Percentiles rank a stretch among this genome's conserved stretches.
Evolutionary conservation across 2,888 invertebrate genomes (phyloP).

Genomic region (Acronicta alni): DNA sequence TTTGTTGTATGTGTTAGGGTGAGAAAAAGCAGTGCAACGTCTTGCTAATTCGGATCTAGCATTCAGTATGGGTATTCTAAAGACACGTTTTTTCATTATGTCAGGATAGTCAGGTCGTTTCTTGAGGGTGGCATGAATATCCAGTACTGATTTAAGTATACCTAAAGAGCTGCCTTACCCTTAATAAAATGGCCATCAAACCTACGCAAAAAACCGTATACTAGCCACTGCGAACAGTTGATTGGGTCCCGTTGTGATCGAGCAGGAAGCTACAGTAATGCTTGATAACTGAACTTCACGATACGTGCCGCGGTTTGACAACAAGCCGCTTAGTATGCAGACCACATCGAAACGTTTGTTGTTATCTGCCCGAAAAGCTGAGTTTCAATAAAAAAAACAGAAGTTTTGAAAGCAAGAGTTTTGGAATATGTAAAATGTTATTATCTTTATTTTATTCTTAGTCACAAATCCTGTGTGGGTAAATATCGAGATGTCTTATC

Average conservation of each 20-base stretch:
- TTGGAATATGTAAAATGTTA: too few species aligned
- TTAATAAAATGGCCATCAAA: too few species aligned
- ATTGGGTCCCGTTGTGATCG: conserved; percentile 28
- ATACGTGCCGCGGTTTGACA: conserved; percentile 23
- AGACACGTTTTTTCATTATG: too few species aligned
- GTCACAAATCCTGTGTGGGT: neutral
- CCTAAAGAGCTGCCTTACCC: too few species aligned
- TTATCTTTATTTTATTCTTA: too few species aligned
- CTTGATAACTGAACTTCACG: conserved; percentile 28
- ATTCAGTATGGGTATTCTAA: too few species aligned
- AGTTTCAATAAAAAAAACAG: neutral
- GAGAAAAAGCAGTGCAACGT: too few species aligned
- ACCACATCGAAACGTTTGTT: conserved; percentile 16
- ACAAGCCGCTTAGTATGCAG: conserved; percentile 20
- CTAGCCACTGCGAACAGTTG: conserved; percentile 1
- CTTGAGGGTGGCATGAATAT: too few species aligned
- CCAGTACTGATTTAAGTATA: too few species aligned
- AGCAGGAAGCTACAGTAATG: conserved; percentile 39
- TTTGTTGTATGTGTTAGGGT: too few species aligned
- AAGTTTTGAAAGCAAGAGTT: neutral
- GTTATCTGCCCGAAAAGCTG: conserved; percentile 1
- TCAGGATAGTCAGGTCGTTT: too few species aligned
- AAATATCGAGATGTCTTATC: neutral
- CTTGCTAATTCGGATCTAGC: too few species aligned
- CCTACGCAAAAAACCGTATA: conserved; percentile 3